These are phyloP conservation scores for Cataglyphis cursor DNA, from an alignment of 2,888 invertebrate genomes.

Conservation along the genomic window DNA sequence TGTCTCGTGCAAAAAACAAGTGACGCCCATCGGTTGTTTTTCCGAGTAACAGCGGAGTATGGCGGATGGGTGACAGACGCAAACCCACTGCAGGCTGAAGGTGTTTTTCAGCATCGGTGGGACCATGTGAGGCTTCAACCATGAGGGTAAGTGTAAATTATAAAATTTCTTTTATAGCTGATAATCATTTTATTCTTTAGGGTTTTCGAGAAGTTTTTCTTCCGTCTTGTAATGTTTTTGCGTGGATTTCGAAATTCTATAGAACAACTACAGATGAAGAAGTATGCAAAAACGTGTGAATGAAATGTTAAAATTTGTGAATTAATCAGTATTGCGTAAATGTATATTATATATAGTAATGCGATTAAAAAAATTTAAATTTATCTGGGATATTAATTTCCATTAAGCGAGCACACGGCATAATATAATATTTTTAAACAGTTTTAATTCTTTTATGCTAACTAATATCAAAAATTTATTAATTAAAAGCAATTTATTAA, in stretches of 20 bases:
- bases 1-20: constrained; percentile 42
- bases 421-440: constrained; percentile 24
- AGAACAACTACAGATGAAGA: not conserved
- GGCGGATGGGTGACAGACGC: constrained; percentile 73
- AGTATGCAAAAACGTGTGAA: not conserved
- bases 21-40: constrained; percentile 45
- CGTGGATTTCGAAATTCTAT: not conserved
- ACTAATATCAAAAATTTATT: constrained; percentile 57
- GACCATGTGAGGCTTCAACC: constrained; percentile 82
- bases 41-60: constrained; percentile 54
- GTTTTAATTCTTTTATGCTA: constrained; percentile 35
- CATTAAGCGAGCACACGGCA: constrained; percentile 7
- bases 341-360: not conserved
- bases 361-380: not conserved
- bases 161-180: not conserved
- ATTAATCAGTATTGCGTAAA: not conserved
- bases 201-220: not conserved
- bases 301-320: not conserved
- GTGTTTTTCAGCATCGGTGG: constrained; percentile 77
- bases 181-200: not conserved
- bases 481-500: constrained; percentile 61
- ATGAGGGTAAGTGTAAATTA: constrained; percentile 78
- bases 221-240: not conserved
- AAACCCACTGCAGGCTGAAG: constrained; percentile 60
- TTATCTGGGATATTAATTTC: not conserved